These are phyloP conservation scores for Oeneis ivallda DNA, from an alignment of 2,888 invertebrate genomes.

Conservation along the genomic window DNA sequence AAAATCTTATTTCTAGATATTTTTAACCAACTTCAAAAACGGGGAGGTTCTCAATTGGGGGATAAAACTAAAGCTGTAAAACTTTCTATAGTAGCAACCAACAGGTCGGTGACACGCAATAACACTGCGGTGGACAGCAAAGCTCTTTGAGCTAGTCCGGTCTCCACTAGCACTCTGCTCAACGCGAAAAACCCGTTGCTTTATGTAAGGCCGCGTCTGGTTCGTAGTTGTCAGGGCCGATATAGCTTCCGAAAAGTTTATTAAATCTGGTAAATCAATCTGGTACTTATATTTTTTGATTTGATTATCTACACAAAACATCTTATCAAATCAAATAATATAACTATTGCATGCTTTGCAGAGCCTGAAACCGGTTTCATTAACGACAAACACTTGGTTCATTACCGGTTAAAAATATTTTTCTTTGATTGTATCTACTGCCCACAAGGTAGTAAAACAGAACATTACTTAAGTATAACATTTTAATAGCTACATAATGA, in stretches of 20 bases:
- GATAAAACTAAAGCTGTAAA: not conserved
- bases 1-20: not conserved
- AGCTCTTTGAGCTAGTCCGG: constrained; percentile 63
- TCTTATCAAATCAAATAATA: too few species aligned
- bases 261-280: constrained; percentile 39
- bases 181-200: constrained; percentile 52
- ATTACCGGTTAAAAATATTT: too few species aligned
- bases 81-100: constrained; percentile 13
- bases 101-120: constrained; percentile 44
- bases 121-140: constrained; percentile 62
- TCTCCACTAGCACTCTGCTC: not conserved
- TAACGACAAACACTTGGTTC: too few species aligned
- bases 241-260: constrained; percentile 36
- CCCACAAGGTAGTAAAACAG: too few species aligned
- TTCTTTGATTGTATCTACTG: too few species aligned
- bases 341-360: too few species aligned
- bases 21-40: too few species aligned
- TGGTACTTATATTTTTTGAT: too few species aligned
- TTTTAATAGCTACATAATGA: too few species aligned
- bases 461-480: too few species aligned
- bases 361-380: too few species aligned
- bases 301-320: not conserved
- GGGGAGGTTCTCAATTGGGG: too few species aligned
- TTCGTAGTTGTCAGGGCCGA: constrained; percentile 38
- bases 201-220: constrained; percentile 41